Conservation (phyloP, 2,113 vertebrate genomes). For the Campylomormyrus numenius region DNA sequence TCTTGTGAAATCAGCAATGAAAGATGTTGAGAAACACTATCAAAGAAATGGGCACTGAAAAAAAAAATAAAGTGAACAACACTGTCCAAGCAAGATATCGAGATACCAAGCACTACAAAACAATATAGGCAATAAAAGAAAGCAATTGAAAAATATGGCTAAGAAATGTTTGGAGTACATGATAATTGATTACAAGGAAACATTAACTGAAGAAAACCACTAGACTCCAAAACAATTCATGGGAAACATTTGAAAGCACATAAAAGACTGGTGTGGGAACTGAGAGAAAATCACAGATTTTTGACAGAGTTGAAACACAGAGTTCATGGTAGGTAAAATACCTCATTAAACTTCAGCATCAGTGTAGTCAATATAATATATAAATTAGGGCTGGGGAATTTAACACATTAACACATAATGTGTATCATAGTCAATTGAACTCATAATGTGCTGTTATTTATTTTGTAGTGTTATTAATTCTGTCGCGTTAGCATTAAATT, state of each 20-base stretch:
- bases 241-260: not conserved
- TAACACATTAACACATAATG: not conserved
- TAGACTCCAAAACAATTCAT: not conserved
- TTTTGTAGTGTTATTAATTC: not conserved
- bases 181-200: not conserved
- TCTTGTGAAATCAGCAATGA: not conserved
- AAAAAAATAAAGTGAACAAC: not conserved
- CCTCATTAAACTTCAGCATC: not conserved
- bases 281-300: no score
- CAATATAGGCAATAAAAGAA: not conserved
- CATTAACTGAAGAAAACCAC: not conserved
- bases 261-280: not conserved
- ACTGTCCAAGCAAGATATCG: not conserved
- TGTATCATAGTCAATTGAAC: not conserved
- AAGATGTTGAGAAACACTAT: not conserved
- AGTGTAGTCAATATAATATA: not conserved
- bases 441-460: not conserved
- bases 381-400: not conserved
- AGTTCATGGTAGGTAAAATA: no score
- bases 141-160: not conserved
- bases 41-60: not conserved
- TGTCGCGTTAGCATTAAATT: no score
- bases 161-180: not conserved
- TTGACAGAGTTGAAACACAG: no score
- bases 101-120: not conserved